A percentile compares a stretch with the other conserved stretches of the same genome.
Conservation (phyloP, 2,888 invertebrate species). For the Pristionchus japonicus region DNA sequence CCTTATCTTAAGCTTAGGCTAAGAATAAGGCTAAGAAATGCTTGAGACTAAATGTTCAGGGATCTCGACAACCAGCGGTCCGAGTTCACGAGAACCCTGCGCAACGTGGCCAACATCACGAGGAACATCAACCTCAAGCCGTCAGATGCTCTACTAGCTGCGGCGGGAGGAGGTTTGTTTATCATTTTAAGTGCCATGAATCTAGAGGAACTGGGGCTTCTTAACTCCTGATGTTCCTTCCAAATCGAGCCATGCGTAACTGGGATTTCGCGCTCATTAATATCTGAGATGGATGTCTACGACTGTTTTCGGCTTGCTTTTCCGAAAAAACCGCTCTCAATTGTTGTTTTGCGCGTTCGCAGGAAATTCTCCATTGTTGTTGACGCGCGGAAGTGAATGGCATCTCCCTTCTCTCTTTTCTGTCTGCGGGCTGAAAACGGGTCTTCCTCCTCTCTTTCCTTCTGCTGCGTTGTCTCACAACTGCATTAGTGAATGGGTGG, state of each 20-base stretch:
- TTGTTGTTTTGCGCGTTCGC: background rate
- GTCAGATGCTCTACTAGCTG: conserved; percentile 31
- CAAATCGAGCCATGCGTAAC: no score
- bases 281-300: background rate
- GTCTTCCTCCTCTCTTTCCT: background rate
- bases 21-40: background rate
- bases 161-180: conserved; percentile 18
- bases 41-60: conserved; percentile 43
- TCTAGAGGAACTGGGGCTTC: no score
- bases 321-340: background rate
- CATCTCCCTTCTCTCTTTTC: conserved; percentile 2
- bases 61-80: conserved; percentile 66
- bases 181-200: no score
- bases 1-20: background rate
- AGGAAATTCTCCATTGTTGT: conserved; percentile 20
- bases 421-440: background rate
- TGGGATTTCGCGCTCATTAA: background rate
- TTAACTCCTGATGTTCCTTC: no score
- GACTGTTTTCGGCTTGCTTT: background rate
- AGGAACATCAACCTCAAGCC: conserved; percentile 50
- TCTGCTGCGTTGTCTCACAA: background rate
- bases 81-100: conserved; percentile 67
- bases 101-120: conserved; percentile 59
- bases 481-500: conserved; percentile 40
- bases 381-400: conserved; percentile 36